Percentiles rank a stretch among this genome's conserved stretches.
These are phyloP conservation scores for Cranoglanis bouderius DNA, from an alignment of 2,113 vertebrate genomes.

Conservation along the genomic window DNA sequence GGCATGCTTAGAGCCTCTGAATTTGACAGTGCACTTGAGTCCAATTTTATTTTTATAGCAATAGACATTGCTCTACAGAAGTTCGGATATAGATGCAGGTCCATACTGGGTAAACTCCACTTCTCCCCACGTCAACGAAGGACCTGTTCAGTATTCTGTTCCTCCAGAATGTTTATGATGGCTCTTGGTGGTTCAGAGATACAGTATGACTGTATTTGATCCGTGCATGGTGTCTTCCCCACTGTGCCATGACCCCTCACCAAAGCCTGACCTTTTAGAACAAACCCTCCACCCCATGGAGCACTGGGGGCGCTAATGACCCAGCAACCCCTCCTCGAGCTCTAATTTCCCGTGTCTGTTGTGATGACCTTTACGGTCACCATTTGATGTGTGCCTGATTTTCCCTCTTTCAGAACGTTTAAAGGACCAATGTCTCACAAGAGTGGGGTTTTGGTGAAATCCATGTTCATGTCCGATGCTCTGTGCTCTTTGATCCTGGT, in stretches of 20 bases:
- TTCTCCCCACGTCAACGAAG: background rate
- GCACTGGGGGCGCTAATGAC: constrained; percentile 25
- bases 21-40: no score
- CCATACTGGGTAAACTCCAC: background rate
- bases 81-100: background rate
- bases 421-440: constrained; percentile 36
- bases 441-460: constrained; percentile 40
- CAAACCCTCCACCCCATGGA: constrained; percentile 22
- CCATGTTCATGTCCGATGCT: background rate
- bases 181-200: background rate
- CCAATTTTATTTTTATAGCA: background rate
- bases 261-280: constrained; percentile 55
- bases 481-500: background rate
- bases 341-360: constrained; percentile 40
- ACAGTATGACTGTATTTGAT: constrained; percentile 24
- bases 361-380: constrained; percentile 36
- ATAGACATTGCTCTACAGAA: background rate
- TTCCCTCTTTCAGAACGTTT: background rate
- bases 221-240: constrained; percentile 38
- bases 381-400: constrained; percentile 43
- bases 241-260: constrained; percentile 43
- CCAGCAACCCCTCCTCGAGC: constrained; percentile 20
- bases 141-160: background rate
- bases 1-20: background rate
- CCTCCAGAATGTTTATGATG: constrained; percentile 32